phyloP scores from a whole-genome alignment of 64 coral and sea anemone genomes.

The Pocillopora damicornis region DNA sequence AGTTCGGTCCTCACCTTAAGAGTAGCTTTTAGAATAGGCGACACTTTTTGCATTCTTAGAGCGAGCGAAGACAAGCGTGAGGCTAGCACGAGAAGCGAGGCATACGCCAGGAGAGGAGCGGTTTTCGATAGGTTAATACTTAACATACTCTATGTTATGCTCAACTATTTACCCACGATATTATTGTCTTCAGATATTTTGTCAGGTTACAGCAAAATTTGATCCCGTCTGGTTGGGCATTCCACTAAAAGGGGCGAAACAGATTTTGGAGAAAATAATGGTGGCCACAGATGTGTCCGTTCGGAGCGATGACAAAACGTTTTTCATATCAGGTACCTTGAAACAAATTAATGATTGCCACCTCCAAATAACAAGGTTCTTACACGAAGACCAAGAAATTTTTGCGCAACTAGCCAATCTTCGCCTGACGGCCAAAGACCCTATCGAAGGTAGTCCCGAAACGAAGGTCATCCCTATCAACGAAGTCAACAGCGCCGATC shows the following conservation, averaged over 20 bases:
- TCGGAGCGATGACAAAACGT: background rate
- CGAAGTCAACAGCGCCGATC: background rate
- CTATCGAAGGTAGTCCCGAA: background rate
- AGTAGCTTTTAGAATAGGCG: too few relatives aligned
- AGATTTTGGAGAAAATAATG: constrained; percentile 7
- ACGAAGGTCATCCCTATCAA: background rate
- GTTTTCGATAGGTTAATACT: too few relatives aligned
- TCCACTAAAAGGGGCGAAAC: background rate
- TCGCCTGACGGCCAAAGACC: background rate
- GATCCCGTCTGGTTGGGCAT: background rate
- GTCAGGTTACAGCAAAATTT: constrained; percentile 6
- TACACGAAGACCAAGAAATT: background rate
- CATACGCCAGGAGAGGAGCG: too few relatives aligned
- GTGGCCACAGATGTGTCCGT: background rate
- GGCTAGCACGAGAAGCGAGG: too few relatives aligned
- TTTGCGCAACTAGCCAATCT: background rate
- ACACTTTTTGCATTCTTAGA: too few relatives aligned
- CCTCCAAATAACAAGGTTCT: background rate
- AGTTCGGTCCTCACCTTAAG: too few relatives aligned
- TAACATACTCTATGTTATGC: too few relatives aligned
- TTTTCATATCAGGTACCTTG: constrained; percentile 13
- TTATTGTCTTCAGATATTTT: constrained; percentile 9
- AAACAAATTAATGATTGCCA: background rate
- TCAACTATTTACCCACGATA: background rate
- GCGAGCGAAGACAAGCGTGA: too few relatives aligned